Conservation (phyloP, 2,888 invertebrate species). For the Mactromeris polynyma region DNA sequence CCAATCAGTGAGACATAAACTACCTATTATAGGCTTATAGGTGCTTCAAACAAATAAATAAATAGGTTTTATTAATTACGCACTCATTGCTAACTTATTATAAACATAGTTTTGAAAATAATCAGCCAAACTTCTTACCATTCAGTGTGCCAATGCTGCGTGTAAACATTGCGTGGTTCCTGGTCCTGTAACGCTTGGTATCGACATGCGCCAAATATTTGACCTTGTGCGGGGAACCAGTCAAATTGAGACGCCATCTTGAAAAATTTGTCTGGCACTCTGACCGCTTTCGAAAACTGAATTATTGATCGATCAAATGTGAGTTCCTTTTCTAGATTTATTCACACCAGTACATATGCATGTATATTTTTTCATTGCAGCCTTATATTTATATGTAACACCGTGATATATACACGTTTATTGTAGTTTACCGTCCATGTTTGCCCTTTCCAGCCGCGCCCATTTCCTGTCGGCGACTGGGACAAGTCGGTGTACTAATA, state of each 20-base stretch:
- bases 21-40: no score
- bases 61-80: no score
- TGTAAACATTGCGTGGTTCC: background rate
- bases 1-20: no score
- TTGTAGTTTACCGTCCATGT: no score
- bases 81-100: no score
- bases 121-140: no score
- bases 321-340: background rate
- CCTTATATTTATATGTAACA: background rate
- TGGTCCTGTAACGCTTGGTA: background rate
- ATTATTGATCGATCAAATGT: background rate
- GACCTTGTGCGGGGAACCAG: background rate
- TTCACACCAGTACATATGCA: background rate
- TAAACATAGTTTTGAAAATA: no score
- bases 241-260: slow-evolving; percentile 6
- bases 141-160: no score
- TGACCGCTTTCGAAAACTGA: background rate
- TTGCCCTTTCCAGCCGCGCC: background rate
- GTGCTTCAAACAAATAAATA: no score
- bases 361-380: background rate
- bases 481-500: background rate
- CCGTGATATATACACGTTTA: no score
- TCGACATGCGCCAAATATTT: background rate
- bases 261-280: background rate
- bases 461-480: background rate